Evolutionary conservation across 2,888 invertebrate species (phyloP).

Genomic region (Polydrusus pterygomalis): DNA sequence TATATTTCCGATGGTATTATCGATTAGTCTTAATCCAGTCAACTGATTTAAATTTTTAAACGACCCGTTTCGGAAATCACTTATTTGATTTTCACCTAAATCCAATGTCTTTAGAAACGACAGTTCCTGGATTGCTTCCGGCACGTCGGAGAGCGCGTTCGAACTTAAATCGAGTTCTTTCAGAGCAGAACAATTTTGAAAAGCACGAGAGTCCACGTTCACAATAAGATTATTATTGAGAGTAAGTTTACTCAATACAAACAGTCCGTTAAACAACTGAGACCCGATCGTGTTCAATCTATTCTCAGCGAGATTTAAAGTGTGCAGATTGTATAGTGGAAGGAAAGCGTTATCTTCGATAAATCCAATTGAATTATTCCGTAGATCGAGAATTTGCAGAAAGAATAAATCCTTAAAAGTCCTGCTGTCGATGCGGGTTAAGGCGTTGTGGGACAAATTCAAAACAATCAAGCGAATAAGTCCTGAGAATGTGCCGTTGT

Average conservation of each 20-base stretch:
- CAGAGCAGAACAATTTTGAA: slow-evolving; percentile 90
- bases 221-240: slow-evolving; percentile 90
- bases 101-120: slow-evolving; percentile 91
- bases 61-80: slow-evolving; percentile 87
- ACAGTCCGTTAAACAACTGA: slow-evolving; percentile 88
- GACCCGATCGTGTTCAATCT: slow-evolving; percentile 87
- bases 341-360: slow-evolving; percentile 91
- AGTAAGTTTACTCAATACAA: slow-evolving; percentile 88
- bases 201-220: slow-evolving; percentile 85
- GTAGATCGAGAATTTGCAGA: slow-evolving; percentile 88
- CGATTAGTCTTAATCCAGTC: slow-evolving; percentile 90
- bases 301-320: slow-evolving; percentile 92
- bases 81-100: slow-evolving; percentile 93
- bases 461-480: slow-evolving; percentile 89
- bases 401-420: slow-evolving; percentile 92
- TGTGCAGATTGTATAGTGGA: slow-evolving; percentile 91
- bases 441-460: slow-evolving; percentile 89
- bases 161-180: slow-evolving; percentile 93
- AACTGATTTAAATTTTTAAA: slow-evolving; percentile 90
- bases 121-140: slow-evolving; percentile 87
- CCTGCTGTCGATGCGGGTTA: slow-evolving; percentile 87
- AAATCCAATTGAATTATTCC: slow-evolving; percentile 91
- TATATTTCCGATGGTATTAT: slow-evolving; percentile 91
- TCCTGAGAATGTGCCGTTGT: slow-evolving; percentile 89
- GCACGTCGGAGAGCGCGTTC: slow-evolving; percentile 87